phyloP scores from a whole-genome alignment of 2,888 invertebrate genomes.

The Teleogryllus oceanicus region DNA sequence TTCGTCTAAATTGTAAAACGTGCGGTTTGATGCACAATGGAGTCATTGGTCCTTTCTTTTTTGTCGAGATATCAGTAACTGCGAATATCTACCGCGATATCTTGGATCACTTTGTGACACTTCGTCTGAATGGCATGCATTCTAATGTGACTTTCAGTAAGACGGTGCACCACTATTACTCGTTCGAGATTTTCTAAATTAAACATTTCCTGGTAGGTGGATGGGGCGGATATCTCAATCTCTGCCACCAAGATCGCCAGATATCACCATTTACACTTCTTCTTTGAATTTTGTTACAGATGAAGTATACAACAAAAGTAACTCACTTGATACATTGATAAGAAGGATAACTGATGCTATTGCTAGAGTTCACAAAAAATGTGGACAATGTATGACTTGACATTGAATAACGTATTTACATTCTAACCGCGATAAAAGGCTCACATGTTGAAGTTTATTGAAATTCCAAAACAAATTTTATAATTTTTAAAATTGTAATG shows the following conservation, averaged over 20 bases:
- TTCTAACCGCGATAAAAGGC: neutral
- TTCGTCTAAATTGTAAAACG: too few species aligned
- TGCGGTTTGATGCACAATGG: neutral
- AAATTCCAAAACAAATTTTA: neutral
- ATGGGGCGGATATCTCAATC: neutral
- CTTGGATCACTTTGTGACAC: neutral
- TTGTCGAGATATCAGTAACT: neutral
- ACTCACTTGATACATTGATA: neutral
- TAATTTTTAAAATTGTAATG: neutral
- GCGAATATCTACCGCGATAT: neutral
- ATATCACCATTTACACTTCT: neutral
- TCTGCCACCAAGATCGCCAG: constrained; percentile 21
- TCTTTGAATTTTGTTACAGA: constrained; percentile 19
- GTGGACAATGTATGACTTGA: neutral
- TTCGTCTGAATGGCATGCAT: neutral
- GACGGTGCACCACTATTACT: neutral
- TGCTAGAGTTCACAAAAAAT: neutral
- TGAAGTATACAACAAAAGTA: neutral
- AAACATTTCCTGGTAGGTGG: neutral
- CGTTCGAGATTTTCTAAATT: neutral
- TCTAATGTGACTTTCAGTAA: neutral
- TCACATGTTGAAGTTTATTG: neutral
- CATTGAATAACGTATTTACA: neutral
- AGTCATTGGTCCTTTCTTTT: constrained; percentile 21
- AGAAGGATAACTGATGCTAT: neutral